Evolutionary conservation across 2,113 vertebrate genomes (phyloP).

Genomic region (Colistium nudipinnis): DNA sequence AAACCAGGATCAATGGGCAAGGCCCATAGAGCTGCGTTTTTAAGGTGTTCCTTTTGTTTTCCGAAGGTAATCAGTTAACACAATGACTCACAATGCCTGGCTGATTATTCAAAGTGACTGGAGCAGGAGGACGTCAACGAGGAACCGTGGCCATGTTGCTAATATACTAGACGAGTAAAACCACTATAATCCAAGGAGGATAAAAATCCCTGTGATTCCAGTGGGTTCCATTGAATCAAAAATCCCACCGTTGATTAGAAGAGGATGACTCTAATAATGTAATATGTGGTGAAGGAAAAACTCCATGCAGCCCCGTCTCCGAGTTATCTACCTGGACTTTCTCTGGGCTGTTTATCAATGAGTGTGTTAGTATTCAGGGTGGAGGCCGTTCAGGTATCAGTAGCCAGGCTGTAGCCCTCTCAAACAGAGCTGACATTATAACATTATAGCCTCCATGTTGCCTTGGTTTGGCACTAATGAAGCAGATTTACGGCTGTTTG

Average conservation of each 20-base stretch:
- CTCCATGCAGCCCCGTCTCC: background rate
- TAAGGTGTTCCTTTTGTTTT: constrained; percentile 78
- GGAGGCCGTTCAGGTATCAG: constrained; percentile 59
- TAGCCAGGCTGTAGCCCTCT: constrained; percentile 40
- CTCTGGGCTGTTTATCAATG: constrained; percentile 31
- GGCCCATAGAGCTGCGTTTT: constrained; percentile 54
- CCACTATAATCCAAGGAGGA: too few relatives aligned
- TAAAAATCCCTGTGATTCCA: constrained; percentile 21
- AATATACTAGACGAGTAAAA: background rate
- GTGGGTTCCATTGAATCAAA: constrained; percentile 14
- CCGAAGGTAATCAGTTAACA: constrained; percentile 74
- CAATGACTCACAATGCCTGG: constrained; percentile 70
- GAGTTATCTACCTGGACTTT: background rate
- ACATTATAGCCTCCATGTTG: constrained; percentile 42
- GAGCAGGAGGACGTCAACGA: constrained; percentile 32
- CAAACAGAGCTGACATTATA: constrained; percentile 67
- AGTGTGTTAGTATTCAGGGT: constrained; percentile 46
- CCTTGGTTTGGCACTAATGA: constrained; percentile 60
- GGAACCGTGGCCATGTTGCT: constrained; percentile 10
- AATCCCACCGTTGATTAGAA: constrained; percentile 5
- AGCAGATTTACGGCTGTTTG: constrained; percentile 63
- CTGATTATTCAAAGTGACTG: constrained; percentile 60
- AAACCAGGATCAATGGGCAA: constrained; percentile 78
- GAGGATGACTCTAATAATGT: too few relatives aligned
- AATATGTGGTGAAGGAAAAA: background rate